Evolutionary conservation across 64 coral and sea anemone genomes (phyloP).

Genomic region (Dendrophyllia cribrosa): DNA sequence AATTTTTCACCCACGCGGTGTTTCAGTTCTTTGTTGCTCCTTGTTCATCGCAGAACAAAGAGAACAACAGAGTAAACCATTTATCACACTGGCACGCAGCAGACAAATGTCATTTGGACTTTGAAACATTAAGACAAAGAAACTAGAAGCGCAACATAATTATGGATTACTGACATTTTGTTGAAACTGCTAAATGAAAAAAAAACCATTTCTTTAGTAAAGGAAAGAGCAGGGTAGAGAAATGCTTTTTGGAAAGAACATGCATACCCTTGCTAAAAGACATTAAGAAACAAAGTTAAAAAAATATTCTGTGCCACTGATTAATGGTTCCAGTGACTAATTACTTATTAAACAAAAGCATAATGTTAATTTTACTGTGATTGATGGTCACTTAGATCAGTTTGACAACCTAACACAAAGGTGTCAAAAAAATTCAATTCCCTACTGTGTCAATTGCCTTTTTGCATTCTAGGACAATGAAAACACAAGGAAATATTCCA

Average conservation of each 20-base stretch:
- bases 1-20: not conserved
- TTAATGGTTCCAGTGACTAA: slow-evolving; percentile 17
- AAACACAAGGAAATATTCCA: not conserved
- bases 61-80: not conserved
- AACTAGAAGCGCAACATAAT: slow-evolving; percentile 6
- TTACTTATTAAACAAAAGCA: not conserved
- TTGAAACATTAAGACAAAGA: slow-evolving; percentile 19
- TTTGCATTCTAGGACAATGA: slow-evolving; percentile 22
- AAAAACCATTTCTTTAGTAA: not conserved
- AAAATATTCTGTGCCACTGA: not conserved
- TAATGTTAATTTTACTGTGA: slow-evolving; percentile 2
- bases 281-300: not conserved
- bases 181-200: not conserved
- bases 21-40: not conserved
- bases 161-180: not conserved
- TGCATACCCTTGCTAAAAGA: not conserved
- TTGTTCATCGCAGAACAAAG: not conserved
- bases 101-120: slow-evolving; percentile 12
- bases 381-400: not conserved
- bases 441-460: slow-evolving; percentile 10
- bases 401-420: slow-evolving; percentile 12
- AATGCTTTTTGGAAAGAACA: not conserved
- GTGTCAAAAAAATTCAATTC: slow-evolving; percentile 3
- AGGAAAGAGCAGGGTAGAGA: not conserved
- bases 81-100: not conserved